Evolutionary conservation across 2,797 vertebrate species (phyloP), one percentile per base, ranked within the genome.

Genomic region (Crypturellus tataupa): DNA sequence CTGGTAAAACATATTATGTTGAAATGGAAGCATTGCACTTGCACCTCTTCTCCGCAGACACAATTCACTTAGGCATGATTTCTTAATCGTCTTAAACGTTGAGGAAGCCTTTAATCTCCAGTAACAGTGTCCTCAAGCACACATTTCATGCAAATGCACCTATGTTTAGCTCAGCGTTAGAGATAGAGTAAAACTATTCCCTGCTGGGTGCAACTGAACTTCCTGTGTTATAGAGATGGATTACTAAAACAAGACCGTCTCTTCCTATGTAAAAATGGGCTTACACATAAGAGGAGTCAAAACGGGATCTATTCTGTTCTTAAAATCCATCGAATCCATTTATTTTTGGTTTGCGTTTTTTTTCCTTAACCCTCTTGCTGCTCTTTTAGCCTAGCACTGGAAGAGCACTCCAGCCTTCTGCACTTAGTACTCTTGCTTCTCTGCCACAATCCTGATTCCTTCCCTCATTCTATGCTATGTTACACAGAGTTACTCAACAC

Each of bases 51-150:
- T 80, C 46, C 83, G 46, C 65, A 82, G 12, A 92, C 7, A 64
- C 19, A 85, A 40, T 29, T 85, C 60, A 64, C 58, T 58, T 39
- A 63, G 55, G 37, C 39, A 94, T 59, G 31, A 92, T 35, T 84
- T 65, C 79, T 72, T 49, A 56, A 60, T 85, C 81, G 33, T 70
- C 64, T 85, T 68, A 59, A 46, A 80, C 95, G 58, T 27, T 5
- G 25, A 79, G 39, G 14, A 85, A 68, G 58, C 37, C 67, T 80
- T 79, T 85, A 68, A 42, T 53, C 53, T 79, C 40, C 42, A 71
- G 31, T 10, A 87, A 39, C 17, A 39, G 37, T 47, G 44, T 47
- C 24, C 51, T 89, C 62, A 62, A 75, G 35, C 25, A 94, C 42
- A 47, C 13, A n/a, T 6, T 49, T 91, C 40, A 84, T 18, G 44